Evolutionary conservation across 2,797 vertebrate species (phyloP).

Genomic region (Chaenodraco wilsoni): DNA sequence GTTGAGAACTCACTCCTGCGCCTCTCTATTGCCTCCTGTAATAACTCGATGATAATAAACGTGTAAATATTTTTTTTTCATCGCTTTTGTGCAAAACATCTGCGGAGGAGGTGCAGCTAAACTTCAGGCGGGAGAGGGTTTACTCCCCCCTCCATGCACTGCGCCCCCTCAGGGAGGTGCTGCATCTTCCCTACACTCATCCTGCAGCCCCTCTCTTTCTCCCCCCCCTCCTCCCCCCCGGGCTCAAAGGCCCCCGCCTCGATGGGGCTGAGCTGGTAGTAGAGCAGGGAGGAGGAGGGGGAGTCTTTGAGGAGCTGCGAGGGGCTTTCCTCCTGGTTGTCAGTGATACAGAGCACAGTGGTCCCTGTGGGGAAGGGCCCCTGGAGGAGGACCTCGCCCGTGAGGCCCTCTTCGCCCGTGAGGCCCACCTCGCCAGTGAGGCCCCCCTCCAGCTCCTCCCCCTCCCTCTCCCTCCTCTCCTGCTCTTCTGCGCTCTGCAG

Average conservation of each 20-base stretch:
- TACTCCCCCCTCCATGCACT: constrained; percentile 67
- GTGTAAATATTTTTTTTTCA: constrained; percentile 71
- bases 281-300: constrained; percentile 78
- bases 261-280: constrained; percentile 84
- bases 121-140: constrained; percentile 81
- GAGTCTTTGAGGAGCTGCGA: constrained; percentile 78
- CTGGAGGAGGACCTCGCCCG: constrained; percentile 88
- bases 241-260: constrained; percentile 74
- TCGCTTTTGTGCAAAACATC: constrained; percentile 89
- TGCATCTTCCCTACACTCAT: constrained; percentile 71
- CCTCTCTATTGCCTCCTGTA: constrained; percentile 47
- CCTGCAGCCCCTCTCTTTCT: constrained; percentile 54
- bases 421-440: constrained; percentile 71
- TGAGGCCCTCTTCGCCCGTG: constrained; percentile 3
- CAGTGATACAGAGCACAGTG: constrained; percentile 90
- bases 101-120: constrained; percentile 77
- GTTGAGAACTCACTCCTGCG: too few relatives aligned
- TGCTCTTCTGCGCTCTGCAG: constrained; percentile 95
- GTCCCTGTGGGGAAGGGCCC: constrained; percentile 89
- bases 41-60: constrained; percentile 65
- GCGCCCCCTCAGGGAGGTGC: constrained; percentile 65
- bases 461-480: constrained; percentile 91
- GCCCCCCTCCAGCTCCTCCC: constrained; percentile 87
- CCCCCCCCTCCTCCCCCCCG: constrained; percentile 58
- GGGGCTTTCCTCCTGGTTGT: constrained; percentile 79